Conservation (phyloP, 2,113 vertebrate genomes). For the Macrotis lagotis region DNA sequence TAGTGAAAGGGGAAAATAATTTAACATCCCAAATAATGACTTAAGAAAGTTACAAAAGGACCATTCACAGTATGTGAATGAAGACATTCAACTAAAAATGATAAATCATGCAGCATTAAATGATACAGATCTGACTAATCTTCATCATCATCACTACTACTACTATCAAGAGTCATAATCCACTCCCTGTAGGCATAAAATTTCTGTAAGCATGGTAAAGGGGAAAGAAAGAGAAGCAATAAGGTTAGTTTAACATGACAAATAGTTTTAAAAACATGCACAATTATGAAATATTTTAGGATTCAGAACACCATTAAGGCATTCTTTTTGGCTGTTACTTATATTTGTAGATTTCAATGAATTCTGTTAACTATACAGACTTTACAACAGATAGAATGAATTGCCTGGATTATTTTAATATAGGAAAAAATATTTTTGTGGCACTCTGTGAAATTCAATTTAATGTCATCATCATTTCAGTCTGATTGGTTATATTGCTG, state of each 20-base stretch:
- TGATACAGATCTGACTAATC: conserved; percentile 83
- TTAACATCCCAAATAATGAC: conserved; percentile 66
- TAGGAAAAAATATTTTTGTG: conserved; percentile 37
- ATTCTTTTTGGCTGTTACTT: conserved; percentile 13
- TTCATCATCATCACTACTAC: conserved; percentile 85
- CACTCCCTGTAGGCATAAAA: conserved; percentile 88
- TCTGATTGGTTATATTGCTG: conserved; percentile 24
- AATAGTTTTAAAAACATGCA: conserved; percentile 70
- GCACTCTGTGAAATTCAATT: conserved; percentile 26
- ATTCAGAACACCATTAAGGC: conserved; percentile 48
- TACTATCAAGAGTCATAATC: conserved; percentile 87
- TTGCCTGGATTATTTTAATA: conserved; percentile 18
- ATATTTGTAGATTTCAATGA: conserved; percentile 29
- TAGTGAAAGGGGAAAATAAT: conserved; percentile 68
- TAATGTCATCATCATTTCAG: conserved; percentile 28
- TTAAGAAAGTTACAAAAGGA: conserved; percentile 45
- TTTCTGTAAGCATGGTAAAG: conserved; percentile 93
- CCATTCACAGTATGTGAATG: conserved; percentile 68
- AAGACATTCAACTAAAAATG: conserved; percentile 59
- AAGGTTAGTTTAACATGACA: conserved; percentile 75
- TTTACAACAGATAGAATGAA: conserved; percentile 26
- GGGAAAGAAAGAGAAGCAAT: conserved; percentile 83
- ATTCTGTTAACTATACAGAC: conserved; percentile 23
- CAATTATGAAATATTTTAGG: conserved; percentile 69
- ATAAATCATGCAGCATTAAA: conserved; percentile 74